Percentiles rank a stretch among this genome's conserved stretches.
phyloP scores from a whole-genome alignment of 2,888 invertebrate genomes.

The Miltochrista miniata region DNA sequence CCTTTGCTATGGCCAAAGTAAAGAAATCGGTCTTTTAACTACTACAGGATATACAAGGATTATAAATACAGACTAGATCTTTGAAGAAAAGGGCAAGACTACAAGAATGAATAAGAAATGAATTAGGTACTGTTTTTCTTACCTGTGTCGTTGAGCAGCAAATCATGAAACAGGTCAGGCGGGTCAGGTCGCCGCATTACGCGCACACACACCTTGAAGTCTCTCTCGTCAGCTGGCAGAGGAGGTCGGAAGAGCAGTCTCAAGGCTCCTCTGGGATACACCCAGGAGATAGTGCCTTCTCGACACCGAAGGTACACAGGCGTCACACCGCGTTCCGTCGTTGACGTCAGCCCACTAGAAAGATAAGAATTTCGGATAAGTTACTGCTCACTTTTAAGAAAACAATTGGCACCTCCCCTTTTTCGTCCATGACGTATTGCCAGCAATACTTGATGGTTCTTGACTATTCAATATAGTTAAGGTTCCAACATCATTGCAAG shows the following conservation, averaged over 20 bases:
- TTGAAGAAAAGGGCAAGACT: no score
- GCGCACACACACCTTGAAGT: conserved; percentile 89
- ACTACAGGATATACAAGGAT: no score
- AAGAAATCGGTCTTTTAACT: no score
- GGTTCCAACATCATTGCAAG: no score
- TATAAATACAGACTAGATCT: no score
- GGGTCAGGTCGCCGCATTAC: conserved; percentile 81
- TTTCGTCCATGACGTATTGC: no score
- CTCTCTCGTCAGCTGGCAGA: conserved; percentile 82
- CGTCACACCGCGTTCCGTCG: conserved; percentile 86
- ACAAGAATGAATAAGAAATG: no score
- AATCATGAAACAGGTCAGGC: conserved; percentile 81
- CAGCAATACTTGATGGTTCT: no score
- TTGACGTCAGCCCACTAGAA: conserved; percentile 83
- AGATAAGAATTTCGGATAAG: conserved; percentile 5
- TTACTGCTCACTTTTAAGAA: neutral
- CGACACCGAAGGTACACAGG: conserved; percentile 90
- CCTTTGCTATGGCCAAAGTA: no score
- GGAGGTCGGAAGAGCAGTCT: conserved; percentile 86
- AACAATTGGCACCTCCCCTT: no score
- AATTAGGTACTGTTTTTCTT: conserved; percentile 5
- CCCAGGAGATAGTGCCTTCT: conserved; percentile 89
- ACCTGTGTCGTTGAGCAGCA: conserved; percentile 67
- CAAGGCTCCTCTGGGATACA: conserved; percentile 89
- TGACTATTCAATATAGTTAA: no score